These are phyloP conservation scores for Poecilia latipinna DNA, from an alignment of 2,113 vertebrate genomes.

Conservation along the genomic window DNA sequence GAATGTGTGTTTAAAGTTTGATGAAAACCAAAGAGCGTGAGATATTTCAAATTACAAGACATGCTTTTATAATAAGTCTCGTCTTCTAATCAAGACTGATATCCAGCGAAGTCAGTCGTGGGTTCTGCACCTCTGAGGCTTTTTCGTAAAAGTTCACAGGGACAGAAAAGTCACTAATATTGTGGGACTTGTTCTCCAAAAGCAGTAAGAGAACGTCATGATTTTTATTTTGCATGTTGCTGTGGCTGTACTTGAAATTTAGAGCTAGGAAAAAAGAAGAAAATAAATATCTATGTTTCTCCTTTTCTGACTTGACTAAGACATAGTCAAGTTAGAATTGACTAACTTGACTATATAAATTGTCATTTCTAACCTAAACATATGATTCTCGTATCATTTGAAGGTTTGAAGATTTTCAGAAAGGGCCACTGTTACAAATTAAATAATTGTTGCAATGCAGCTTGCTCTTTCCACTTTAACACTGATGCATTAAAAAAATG, in stretches of 20 bases:
- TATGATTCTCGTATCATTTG: neutral
- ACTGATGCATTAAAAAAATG: neutral
- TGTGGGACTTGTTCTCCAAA: neutral
- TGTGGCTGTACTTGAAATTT: neutral
- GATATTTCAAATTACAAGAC: neutral
- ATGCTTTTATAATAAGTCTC: neutral
- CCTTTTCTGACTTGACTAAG: neutral
- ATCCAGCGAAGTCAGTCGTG: neutral
- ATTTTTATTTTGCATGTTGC: neutral
- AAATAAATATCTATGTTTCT: neutral
- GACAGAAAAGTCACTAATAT: neutral
- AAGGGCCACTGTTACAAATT: neutral
- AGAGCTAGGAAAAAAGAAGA: neutral
- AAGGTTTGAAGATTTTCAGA: neutral
- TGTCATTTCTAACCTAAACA: neutral
- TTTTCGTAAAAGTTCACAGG: neutral
- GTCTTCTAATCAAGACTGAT: neutral
- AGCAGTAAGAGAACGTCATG: neutral
- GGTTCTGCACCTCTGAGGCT: neutral
- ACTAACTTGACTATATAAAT: neutral
- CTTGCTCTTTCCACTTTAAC: neutral
- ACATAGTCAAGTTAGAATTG: too few relatives aligned
- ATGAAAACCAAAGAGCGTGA: neutral
- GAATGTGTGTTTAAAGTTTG: neutral
- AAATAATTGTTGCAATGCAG: neutral